A percentile compares a stretch with the other conserved stretches of the same genome.
Conservation (phyloP, 2,888 invertebrate species). For the Stegophylla sp. region DNA sequence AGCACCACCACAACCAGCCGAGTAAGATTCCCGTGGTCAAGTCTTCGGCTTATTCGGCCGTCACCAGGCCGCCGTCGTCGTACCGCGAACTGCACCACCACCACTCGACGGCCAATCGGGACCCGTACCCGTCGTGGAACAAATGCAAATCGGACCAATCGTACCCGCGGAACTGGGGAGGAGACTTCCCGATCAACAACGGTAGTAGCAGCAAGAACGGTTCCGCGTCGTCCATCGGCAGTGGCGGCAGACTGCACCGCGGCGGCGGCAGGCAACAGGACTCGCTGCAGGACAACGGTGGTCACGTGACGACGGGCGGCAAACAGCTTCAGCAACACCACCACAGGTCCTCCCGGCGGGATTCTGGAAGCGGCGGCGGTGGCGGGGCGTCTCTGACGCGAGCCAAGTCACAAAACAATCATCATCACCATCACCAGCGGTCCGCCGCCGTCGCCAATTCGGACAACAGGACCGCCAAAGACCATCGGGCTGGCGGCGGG, state of each 20-base stretch:
- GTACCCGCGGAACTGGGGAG: slow-evolving; percentile 61
- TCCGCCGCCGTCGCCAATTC: slow-evolving; percentile 34
- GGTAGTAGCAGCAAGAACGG: neutral
- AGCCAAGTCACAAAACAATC: slow-evolving; percentile 57
- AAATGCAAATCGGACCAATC: slow-evolving; percentile 47
- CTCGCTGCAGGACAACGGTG: slow-evolving; percentile 60
- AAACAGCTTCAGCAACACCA: slow-evolving; percentile 61
- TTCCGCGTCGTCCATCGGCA: slow-evolving; percentile 37
- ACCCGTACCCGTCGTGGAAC: slow-evolving; percentile 52
- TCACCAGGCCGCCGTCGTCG: slow-evolving; percentile 70
- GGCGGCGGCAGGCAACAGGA: slow-evolving; percentile 10
- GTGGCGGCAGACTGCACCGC: neutral
- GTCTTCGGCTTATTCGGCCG: slow-evolving; percentile 72
- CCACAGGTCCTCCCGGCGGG: slow-evolving; percentile 65
- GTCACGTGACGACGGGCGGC: too few species aligned
- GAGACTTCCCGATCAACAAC: slow-evolving; percentile 64
- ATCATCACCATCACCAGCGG: slow-evolving; percentile 50
- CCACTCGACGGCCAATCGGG: neutral
- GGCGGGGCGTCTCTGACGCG: slow-evolving; percentile 28
- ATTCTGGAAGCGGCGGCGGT: slow-evolving; percentile 64
- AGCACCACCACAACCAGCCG: slow-evolving; percentile 68
- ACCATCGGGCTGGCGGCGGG: slow-evolving; percentile 53
- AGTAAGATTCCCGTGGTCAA: slow-evolving; percentile 75
- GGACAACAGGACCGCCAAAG: slow-evolving; percentile 5
- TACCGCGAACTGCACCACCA: slow-evolving; percentile 19